These are phyloP conservation scores for Peromyscus leucopus DNA, from an alignment of 2,113 vertebrate genomes.

Conservation along the genomic window DNA sequence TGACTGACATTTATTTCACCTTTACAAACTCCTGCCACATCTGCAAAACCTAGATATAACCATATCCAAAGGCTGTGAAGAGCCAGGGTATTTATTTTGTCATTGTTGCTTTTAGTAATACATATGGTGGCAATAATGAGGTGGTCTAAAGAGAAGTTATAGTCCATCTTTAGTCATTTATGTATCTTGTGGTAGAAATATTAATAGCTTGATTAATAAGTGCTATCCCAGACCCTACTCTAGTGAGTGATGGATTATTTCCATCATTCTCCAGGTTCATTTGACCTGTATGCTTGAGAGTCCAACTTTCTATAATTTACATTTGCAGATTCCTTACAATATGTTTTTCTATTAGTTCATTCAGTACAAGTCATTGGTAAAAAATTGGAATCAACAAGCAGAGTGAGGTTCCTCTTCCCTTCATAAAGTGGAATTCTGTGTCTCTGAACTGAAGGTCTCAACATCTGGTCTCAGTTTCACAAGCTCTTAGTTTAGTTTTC, in stretches of 20 bases:
- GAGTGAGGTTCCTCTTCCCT: background rate
- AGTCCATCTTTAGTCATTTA: background rate
- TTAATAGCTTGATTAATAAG: conserved; percentile 12
- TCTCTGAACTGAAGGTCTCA: background rate
- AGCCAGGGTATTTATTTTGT: background rate
- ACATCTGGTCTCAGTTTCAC: background rate
- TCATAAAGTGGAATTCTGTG: background rate
- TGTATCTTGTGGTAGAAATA: conserved; percentile 35
- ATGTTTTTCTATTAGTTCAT: background rate
- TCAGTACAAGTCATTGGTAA: background rate
- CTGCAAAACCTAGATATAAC: conserved; percentile 16
- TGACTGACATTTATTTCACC: conserved; percentile 24
- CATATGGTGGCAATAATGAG: background rate
- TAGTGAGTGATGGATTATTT: background rate
- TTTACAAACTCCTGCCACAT: conserved; percentile 33
- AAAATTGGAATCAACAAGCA: background rate
- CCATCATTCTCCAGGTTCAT: background rate
- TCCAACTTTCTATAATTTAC: background rate
- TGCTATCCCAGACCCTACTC: background rate
- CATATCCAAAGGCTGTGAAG: conserved; percentile 36
- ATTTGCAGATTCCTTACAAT: background rate
- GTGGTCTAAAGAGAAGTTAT: background rate
- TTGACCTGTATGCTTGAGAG: background rate
- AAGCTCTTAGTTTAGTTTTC: background rate
- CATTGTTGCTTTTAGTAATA: background rate